Percentiles rank a stretch among this genome's conserved stretches.
Conservation (phyloP, 1,140 invertebrate species). For the Apis laboriosa region DNA sequence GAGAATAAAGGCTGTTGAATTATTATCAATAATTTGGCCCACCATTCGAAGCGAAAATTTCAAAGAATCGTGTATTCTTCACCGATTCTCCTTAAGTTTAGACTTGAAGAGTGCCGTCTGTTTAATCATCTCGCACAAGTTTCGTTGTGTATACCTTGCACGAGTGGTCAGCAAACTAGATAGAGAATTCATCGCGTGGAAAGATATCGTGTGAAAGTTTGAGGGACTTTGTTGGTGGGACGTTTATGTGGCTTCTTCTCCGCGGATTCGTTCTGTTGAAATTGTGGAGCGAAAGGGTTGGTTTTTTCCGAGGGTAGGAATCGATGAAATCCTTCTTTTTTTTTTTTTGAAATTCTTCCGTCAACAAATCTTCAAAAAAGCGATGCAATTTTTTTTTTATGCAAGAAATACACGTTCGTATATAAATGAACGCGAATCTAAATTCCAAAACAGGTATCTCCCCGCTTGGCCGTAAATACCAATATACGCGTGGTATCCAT, state of each 20-base stretch:
- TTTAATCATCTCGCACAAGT: neutral
- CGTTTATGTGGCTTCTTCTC: neutral
- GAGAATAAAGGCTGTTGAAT: conserved; percentile 15
- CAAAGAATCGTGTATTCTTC: neutral
- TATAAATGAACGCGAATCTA: neutral
- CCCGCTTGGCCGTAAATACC: neutral
- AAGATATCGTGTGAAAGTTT: neutral
- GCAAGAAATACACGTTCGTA: neutral
- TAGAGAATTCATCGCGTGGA: neutral
- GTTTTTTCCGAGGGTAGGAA: too few species aligned
- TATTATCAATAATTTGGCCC: neutral
- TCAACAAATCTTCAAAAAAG: neutral
- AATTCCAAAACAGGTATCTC: neutral
- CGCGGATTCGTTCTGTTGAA: neutral
- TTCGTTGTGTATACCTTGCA: neutral
- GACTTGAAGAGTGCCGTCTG: neutral
- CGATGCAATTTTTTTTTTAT: neutral
- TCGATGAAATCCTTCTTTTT: too few species aligned
- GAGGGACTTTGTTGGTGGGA: too few species aligned
- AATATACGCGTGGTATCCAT: neutral
- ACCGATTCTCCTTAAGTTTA: neutral
- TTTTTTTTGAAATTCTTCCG: too few species aligned
- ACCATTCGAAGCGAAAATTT: neutral
- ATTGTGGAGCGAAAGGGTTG: neutral
- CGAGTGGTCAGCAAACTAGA: neutral